These are phyloP conservation scores for Gymnoscopelus braueri DNA, from an alignment of 2,797 vertebrate genomes.

Conservation along the genomic window DNA sequence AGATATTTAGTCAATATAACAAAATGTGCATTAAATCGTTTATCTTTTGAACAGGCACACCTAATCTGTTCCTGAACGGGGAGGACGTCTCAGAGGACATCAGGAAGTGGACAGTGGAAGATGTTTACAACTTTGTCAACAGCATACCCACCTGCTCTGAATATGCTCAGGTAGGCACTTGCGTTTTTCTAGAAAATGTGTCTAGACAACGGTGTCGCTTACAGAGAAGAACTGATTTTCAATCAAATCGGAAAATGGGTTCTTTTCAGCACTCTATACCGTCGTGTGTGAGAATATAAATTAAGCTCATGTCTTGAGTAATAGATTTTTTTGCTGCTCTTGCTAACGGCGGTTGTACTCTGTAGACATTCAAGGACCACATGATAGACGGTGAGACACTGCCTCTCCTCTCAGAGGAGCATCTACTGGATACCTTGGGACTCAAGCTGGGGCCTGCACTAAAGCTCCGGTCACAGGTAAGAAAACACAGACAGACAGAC, in stretches of 20 bases:
- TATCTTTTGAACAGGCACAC: slow-evolving; percentile 73
- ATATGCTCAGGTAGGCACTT: slow-evolving; percentile 89
- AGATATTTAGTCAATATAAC: not conserved
- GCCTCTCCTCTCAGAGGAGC: slow-evolving; percentile 94
- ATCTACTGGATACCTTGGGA: slow-evolving; percentile 93
- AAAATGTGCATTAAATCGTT: not conserved
- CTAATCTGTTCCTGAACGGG: slow-evolving; percentile 83
- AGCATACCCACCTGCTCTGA: slow-evolving; percentile 92
- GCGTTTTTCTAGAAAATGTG: not conserved
- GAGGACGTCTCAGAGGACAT: slow-evolving; percentile 89
- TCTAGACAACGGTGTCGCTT: no score
- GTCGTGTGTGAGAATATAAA: no score
- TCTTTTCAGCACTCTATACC: not conserved
- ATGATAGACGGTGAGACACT: slow-evolving; percentile 96
- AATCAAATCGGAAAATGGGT: not conserved
- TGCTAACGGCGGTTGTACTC: slow-evolving; percentile 26
- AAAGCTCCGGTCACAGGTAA: slow-evolving; percentile 95
- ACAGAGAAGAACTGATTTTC: no score
- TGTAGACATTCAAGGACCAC: slow-evolving; percentile 93
- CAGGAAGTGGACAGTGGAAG: slow-evolving; percentile 91
- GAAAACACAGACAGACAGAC: slow-evolving; percentile 5
- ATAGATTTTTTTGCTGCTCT: not conserved
- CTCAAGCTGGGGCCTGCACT: slow-evolving; percentile 94
- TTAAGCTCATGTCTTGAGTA: not conserved
- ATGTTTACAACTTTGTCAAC: slow-evolving; percentile 90